Evolutionary conservation across 2,888 invertebrate genomes (phyloP).

Genomic region (Petrolisthes cinctipes): DNA sequence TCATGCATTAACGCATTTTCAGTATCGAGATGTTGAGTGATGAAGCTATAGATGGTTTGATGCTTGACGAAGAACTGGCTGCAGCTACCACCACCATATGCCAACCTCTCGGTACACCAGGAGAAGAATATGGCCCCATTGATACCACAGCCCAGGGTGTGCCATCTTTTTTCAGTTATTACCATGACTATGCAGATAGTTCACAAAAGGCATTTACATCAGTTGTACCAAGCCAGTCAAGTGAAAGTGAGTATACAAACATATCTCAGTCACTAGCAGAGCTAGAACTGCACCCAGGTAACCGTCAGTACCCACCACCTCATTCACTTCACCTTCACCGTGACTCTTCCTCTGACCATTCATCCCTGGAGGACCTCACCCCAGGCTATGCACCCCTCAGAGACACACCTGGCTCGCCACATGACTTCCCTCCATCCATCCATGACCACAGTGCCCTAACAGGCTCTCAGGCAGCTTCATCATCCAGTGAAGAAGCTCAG

Average conservation of each 20-base stretch:
- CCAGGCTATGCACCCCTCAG: constrained; percentile 61
- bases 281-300: background rate
- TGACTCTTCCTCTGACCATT: constrained; percentile 53
- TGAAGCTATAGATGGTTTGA: constrained; percentile 64
- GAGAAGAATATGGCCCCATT: constrained; percentile 8
- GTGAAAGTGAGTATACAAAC: background rate
- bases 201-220: constrained; percentile 12
- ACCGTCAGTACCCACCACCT: constrained; percentile 38
- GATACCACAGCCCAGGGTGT: constrained; percentile 22
- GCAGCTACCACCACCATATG: constrained; percentile 38
- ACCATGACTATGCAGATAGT: background rate
- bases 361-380: constrained; percentile 60
- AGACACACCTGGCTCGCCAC: constrained; percentile 56
- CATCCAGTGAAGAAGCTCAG: constrained; percentile 35
- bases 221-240: background rate
- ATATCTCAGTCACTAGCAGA: background rate
- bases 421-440: constrained; percentile 41
- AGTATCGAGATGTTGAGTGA: constrained; percentile 66
- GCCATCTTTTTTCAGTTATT: constrained; percentile 33
- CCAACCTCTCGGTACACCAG: constrained; percentile 38
- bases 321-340: constrained; percentile 14
- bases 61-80: constrained; percentile 63
- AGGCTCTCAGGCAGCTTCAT: background rate
- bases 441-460: constrained; percentile 10
- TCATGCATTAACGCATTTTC: constrained; percentile 16